Evolutionary conservation across 92 coral and sea anemone species (phyloP).

Genomic region (Parazoanthus darwini): DNA sequence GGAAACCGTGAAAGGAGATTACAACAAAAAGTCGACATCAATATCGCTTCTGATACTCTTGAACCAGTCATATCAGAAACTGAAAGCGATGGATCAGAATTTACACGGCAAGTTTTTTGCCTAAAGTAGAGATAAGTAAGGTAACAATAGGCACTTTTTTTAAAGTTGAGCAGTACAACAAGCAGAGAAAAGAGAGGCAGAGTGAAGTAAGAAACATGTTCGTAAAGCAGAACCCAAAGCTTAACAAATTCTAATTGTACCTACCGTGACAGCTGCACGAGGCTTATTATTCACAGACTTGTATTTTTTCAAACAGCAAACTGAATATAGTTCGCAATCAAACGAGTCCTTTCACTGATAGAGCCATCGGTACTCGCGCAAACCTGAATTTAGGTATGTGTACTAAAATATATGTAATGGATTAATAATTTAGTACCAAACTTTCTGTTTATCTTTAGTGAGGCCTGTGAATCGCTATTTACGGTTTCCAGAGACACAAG

Average conservation of each 20-base stretch:
- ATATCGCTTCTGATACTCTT: neutral
- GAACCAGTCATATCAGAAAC: neutral
- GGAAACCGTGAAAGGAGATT: slow-evolving; percentile 17
- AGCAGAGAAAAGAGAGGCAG: too few relatives aligned
- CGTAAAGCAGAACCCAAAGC: too few relatives aligned
- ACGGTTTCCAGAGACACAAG: neutral
- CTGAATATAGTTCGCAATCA: too few relatives aligned
- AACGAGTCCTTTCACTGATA: too few relatives aligned
- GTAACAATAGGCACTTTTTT: neutral
- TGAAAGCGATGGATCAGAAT: slow-evolving; percentile 26
- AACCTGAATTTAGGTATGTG: too few relatives aligned
- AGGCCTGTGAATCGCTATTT: slow-evolving; percentile 3
- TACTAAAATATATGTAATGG: neutral
- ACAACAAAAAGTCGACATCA: slow-evolving; percentile 15
- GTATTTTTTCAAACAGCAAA: too few relatives aligned
- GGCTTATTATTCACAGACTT: too few relatives aligned
- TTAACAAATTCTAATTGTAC: too few relatives aligned
- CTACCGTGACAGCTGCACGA: too few relatives aligned
- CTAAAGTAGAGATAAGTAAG: too few relatives aligned
- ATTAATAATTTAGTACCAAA: neutral
- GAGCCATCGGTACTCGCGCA: too few relatives aligned
- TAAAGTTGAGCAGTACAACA: neutral
- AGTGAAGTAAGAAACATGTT: too few relatives aligned
- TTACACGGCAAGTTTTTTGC: slow-evolving; percentile 8
- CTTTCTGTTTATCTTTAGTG: neutral